phyloP scores from a whole-genome alignment of 2,113 vertebrate genomes.

The Salvelinus sp. region DNA sequence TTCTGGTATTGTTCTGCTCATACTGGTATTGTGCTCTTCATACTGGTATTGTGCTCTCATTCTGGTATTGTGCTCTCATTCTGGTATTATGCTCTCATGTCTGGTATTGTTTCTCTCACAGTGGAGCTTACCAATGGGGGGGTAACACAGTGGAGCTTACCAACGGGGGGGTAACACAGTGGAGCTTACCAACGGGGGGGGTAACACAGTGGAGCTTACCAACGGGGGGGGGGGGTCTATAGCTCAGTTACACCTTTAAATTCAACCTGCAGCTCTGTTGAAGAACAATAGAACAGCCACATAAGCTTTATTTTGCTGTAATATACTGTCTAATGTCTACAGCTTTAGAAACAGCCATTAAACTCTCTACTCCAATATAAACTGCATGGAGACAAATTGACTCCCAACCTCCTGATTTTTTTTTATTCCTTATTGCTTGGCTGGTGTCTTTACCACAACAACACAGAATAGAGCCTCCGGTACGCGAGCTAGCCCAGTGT shows the following conservation, averaged over 20 bases:
- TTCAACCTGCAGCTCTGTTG: constrained; percentile 35
- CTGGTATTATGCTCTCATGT: too few species aligned
- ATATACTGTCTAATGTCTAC: neutral
- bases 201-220: neutral
- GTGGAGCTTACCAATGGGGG: too few species aligned
- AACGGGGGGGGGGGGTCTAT: neutral
- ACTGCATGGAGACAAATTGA: neutral
- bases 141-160: too few species aligned
- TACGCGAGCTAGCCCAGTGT: too few species aligned
- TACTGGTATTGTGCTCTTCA: too few species aligned
- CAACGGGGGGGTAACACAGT: too few species aligned
- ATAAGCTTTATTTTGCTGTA: neutral
- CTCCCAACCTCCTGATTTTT: neutral
- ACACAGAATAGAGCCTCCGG: neutral
- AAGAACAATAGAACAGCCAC: constrained; percentile 24
- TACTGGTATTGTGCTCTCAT: too few species aligned
- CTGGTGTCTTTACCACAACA: neutral
- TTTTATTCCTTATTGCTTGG: neutral
- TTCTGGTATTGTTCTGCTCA: too few species aligned
- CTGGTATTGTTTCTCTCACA: too few species aligned
- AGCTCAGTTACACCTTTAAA: constrained; percentile 28
- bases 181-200: constrained; percentile 24
- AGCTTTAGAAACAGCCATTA: neutral
- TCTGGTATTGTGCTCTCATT: too few species aligned
- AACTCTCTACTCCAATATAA: neutral